A percentile compares a stretch with the other conserved stretches of the same genome.
phyloP scores from a whole-genome alignment of 2,113 vertebrate species.

The Scolopax mira region DNA sequence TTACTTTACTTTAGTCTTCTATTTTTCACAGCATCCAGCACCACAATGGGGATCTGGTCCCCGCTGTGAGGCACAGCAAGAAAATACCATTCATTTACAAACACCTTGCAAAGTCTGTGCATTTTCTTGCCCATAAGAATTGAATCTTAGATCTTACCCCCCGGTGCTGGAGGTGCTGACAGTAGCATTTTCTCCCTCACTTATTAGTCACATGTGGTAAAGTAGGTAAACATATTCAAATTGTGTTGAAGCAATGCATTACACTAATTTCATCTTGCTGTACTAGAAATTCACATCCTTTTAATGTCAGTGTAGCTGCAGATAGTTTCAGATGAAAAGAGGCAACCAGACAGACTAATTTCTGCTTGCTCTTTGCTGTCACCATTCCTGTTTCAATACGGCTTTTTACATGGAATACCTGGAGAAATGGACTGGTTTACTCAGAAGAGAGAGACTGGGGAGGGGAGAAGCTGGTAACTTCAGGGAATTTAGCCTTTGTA shows the following conservation, averaged over 20 bases:
- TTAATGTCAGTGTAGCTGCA: neutral
- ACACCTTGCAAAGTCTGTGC: neutral
- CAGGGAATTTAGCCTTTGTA: neutral
- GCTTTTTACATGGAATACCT: slow-evolving; percentile 17
- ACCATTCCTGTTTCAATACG: neutral
- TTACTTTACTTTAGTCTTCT: neutral
- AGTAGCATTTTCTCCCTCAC: neutral
- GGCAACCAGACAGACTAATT: neutral
- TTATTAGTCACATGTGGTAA: neutral
- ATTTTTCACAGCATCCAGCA: neutral
- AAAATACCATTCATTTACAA: neutral
- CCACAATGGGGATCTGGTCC: neutral
- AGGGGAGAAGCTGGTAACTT: neutral
- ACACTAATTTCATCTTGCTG: neutral
- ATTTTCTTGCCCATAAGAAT: neutral
- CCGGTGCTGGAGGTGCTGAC: neutral
- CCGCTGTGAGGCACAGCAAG: neutral
- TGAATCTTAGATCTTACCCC: neutral
- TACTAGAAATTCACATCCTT: neutral
- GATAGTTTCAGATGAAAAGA: neutral
- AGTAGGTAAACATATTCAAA: slow-evolving; percentile 21
- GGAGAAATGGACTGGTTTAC: neutral
- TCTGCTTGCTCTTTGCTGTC: neutral
- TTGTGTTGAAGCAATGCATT: neutral
- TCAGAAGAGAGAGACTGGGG: neutral